These are phyloP conservation scores for Pica pica DNA, from an alignment of 2,113 vertebrate species.

Conservation along the genomic window DNA sequence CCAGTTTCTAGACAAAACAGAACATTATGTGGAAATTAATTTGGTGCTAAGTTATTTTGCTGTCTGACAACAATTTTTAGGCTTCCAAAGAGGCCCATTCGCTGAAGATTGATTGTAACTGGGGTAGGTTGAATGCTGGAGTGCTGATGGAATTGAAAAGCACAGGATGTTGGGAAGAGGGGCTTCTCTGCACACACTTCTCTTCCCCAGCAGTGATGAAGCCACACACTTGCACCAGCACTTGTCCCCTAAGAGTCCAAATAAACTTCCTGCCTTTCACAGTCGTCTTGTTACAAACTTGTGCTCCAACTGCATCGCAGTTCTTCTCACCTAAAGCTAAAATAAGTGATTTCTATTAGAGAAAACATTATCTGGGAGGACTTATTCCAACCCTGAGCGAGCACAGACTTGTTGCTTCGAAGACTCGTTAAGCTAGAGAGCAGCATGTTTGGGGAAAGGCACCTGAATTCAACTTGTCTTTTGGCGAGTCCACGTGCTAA, in stretches of 20 bases:
- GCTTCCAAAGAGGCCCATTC: slow-evolving; percentile 38
- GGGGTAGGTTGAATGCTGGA: background rate
- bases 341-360: background rate
- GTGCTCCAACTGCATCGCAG: background rate
- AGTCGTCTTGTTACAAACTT: background rate
- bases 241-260: background rate
- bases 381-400: background rate
- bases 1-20: slow-evolving; percentile 69
- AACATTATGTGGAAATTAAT: slow-evolving; percentile 63
- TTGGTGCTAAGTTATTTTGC: slow-evolving; percentile 65
- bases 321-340: background rate
- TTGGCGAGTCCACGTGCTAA: background rate
- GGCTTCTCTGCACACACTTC: background rate
- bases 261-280: background rate
- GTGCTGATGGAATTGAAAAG: slow-evolving; percentile 30
- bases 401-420: background rate
- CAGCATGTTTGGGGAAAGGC: background rate
- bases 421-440: background rate
- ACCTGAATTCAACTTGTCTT: background rate
- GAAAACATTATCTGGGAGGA: background rate
- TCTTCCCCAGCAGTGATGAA: background rate
- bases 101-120: slow-evolving; percentile 46
- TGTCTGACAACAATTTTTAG: slow-evolving; percentile 57
- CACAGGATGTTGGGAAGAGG: background rate
- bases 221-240: background rate